Percentiles rank a stretch among this genome's conserved stretches.
These are phyloP conservation scores for Manis pentadactyla DNA, from an alignment of 2,797 vertebrate species.

Conservation along the genomic window DNA sequence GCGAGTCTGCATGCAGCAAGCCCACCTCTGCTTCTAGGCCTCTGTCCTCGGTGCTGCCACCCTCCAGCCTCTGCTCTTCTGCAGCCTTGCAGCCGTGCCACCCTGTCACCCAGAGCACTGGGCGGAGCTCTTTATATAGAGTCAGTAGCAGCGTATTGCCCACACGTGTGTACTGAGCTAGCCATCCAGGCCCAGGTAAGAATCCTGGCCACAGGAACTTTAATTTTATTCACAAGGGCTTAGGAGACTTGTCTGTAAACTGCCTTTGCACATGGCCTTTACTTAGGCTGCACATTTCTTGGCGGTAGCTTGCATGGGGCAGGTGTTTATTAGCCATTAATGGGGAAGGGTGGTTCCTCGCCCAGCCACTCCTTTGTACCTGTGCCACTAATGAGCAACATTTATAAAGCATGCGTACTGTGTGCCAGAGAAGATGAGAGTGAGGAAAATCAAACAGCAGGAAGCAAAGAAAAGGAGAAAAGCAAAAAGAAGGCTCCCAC, in stretches of 20 bases:
- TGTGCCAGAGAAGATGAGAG: slow-evolving; percentile 20
- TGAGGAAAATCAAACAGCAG: slow-evolving; percentile 39
- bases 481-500: background rate
- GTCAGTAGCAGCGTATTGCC: too few relatives aligned
- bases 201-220: too few relatives aligned
- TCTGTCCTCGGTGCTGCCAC: too few relatives aligned
- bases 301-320: background rate
- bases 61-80: too few relatives aligned
- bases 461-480: slow-evolving; percentile 25
- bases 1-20: too few relatives aligned
- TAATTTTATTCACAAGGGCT: background rate
- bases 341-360: slow-evolving; percentile 34
- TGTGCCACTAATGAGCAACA: background rate
- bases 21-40: too few relatives aligned
- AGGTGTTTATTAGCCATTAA: slow-evolving; percentile 20
- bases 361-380: background rate
- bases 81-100: too few relatives aligned
- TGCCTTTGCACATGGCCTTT: slow-evolving; percentile 5
- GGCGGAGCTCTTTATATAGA: too few relatives aligned
- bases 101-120: too few relatives aligned
- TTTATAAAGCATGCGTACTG: slow-evolving; percentile 43
- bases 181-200: too few relatives aligned
- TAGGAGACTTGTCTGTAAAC: slow-evolving; percentile 6
- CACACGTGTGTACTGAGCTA: too few relatives aligned
- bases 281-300: background rate